Base-by-base conservation (phyloP, 1,140 invertebrate genomes). In the Epicauta chinensis region DNA sequence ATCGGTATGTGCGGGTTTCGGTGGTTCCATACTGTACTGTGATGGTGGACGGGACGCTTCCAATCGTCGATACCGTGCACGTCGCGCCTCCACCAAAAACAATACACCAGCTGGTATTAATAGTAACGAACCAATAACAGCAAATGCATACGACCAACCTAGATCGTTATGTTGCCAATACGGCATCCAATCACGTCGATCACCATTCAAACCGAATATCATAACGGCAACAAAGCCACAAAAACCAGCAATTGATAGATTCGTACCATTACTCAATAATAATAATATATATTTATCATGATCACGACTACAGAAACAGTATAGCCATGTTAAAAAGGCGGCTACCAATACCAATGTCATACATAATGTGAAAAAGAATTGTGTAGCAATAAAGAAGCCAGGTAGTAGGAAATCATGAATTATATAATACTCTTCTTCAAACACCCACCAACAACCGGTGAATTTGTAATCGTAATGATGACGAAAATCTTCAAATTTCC, bases 161-260 rank as follows among this genome's bases (percentile, higher is more conserved):
- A 97, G 79, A 65, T 92, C 85, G 73, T 97, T 97, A 63, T 94
- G 89, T 61, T 97, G 91, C 81, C 93, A 96, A 63, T 94, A 83
- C 0, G 93, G 94, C 89, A 97, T 94, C 93, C 94, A 98, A 63
- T 91, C 88, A 16, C 93, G 74, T 2, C 89, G 84, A 72, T 97
- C 91, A 9, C 92, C 93, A 64, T 84, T 77, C 1, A 84, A 83
- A 17, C 93, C 94, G 75, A 97, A 97, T 16, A 75, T 79, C 31
- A 87, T 77, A 3, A 86, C 75, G 1, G 84, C 75, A 30, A 90
- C 79, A 3, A 86, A 77, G 1, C 89, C 89, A 58, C 84, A 87
- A 11, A 91, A 72, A 58, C 87, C 88, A 53, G 74, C 78, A 49
- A 88, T 66, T 29, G 86, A 73, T 35, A 91, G 76, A 56, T 82